Evolutionary conservation across 1,140 invertebrate species (phyloP), one percentile per base, ranked within the genome.

Genomic region (Pogonomyrmex californicus): DNA sequence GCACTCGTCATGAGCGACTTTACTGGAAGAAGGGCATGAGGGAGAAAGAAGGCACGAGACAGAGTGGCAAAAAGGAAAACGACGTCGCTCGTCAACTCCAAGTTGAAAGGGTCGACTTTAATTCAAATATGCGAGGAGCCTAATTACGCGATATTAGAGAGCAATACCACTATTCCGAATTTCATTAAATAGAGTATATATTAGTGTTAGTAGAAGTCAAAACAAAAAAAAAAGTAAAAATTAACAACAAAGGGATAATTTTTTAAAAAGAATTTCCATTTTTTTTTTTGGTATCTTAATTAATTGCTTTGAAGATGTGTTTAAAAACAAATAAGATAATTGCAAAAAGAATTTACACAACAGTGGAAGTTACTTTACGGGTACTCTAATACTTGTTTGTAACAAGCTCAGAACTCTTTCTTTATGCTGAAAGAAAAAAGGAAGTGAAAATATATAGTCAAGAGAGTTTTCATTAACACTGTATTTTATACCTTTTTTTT

Each of bases 1-100:
- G 66, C 54, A 65, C 68, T 83, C 68, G 75, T 73, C 51, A 60
- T 65, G 49, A 49, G 14, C 14, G 49, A 73, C 47, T 60, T n/a
- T 30, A 2, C 41, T 17, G 33, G 38, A 81, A 85, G 71, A 62
- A 65, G 14, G n/a, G 47, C 41, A 1, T 47, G 41, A 77, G 47
- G 44, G 23, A 44, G 17, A 36, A 44, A 4, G 63, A 68, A 4
- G 12, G 10, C 7, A 63, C 7, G 49, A 23, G n/a, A 3, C 44
- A 12, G 44, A 71, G 6, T 12, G 14, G 38, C 14, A 44, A 60
- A 41, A 56, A 68, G 58, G 44, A 36, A 12, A 33, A 58, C 17
- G 30, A 73, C 51, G 9, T 33, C 23, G 36, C 49, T 47, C 38
- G 60, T 44, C 10, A 14, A 17, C 10, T 82, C 7, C 23, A 17